Base-by-base conservation (phyloP, 2,113 vertebrate genomes). In the Prunella fulvescens region DNA sequence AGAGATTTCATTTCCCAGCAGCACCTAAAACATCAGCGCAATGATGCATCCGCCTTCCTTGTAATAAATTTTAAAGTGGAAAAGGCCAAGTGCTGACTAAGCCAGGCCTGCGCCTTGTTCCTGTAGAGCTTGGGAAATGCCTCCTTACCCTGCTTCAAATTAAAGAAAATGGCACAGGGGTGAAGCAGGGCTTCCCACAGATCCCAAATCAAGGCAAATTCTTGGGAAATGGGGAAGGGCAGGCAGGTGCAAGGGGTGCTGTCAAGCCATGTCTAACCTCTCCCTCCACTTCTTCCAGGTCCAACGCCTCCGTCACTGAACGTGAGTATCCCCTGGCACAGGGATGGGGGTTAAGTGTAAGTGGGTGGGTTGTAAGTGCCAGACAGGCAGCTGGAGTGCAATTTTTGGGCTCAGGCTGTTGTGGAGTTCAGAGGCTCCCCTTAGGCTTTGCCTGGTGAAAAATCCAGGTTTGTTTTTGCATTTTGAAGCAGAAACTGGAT, bases 271-370 rank as follows among this genome's bases (percentile, higher is more conserved):
- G 2, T 17, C 20, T 92, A 54, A 97, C 35, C 5, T 78, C 61
- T 86, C 51, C 65, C 61, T 80, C 60, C 33, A 14, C 67, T 87
- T 44, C 17, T 79, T 79, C 53, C 78, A 96, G 96, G 93, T 92
- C 91, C 96, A 95, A 94, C 64, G 23, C 92, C 97, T 96, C 96
- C 50, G 93, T 96, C 86, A 95, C 81, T 97, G 97, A 97, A 97
- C 35, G 92, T 98, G 89, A 98, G 98, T 98, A 82, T 83, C 33
- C 19, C 13, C 47, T 3, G 6, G 54, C 58, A 18, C 0, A 1
- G 85, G 39, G 57, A 31, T 10, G 18, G 39, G 20, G 18, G 61
- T 35, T 89, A 37, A 37, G 37, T 37, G 37, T 37, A 8, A 37
- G 37, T 37, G 37, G 37, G 37, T 37, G 37, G 37, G 37, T 18